These are phyloP conservation scores for Pelobates fuscus DNA, from an alignment of 2,113 vertebrate genomes.

Conservation along the genomic window DNA sequence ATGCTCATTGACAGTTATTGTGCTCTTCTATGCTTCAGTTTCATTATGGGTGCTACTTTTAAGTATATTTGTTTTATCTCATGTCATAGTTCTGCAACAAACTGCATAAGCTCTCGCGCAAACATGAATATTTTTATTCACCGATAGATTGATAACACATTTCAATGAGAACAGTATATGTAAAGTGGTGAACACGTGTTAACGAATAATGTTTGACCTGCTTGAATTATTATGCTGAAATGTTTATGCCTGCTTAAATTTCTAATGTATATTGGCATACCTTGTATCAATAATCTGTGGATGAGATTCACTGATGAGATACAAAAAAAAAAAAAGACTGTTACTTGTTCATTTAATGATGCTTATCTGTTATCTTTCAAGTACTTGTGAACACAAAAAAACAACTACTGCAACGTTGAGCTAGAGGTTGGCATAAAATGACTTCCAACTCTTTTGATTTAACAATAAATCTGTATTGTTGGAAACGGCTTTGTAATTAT, in stretches of 20 bases:
- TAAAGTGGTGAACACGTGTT: no score
- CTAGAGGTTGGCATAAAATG: slow-evolving; percentile 5
- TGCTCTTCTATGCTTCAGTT: no score
- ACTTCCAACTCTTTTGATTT: neutral
- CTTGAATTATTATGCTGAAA: no score
- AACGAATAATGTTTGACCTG: no score
- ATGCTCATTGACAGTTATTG: no score
- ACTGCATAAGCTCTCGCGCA: no score
- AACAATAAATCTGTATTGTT: slow-evolving; percentile 12
- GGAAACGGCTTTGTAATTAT: slow-evolving; percentile 13
- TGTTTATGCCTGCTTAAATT: neutral
- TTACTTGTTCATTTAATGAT: neutral
- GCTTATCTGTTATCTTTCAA: neutral
- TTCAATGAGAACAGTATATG: no score
- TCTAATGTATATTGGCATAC: neutral
- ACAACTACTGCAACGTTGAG: neutral
- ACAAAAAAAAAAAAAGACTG: neutral
- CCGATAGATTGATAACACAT: no score
- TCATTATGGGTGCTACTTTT: no score
- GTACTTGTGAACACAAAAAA: neutral
- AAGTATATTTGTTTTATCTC: no score
- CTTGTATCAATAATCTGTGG: neutral
- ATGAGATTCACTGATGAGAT: neutral
- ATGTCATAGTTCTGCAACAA: no score
- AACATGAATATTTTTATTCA: no score